Conservation (phyloP, 2,113 vertebrate species). For the Tetraodon nigroviridis region DNA sequence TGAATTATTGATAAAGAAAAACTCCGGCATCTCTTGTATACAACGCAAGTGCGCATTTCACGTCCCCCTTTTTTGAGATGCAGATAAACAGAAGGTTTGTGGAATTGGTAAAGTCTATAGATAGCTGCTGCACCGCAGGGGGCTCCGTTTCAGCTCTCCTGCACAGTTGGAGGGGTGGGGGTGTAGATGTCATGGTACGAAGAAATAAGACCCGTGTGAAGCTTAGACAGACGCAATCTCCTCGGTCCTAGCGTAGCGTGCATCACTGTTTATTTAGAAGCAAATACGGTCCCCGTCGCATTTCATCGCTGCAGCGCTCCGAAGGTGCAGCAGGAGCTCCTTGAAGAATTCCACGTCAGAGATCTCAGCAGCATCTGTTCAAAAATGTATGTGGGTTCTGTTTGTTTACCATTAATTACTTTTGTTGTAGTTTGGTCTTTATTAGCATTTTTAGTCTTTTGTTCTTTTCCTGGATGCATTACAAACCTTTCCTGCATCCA, state of each 20-base stretch:
- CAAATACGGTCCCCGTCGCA: slow-evolving; percentile 35
- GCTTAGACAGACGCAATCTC: slow-evolving; percentile 51
- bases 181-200: slow-evolving; percentile 43
- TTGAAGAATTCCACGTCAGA: no score
- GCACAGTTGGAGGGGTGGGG: slow-evolving; percentile 26
- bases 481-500: no score
- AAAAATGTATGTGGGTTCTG: no score
- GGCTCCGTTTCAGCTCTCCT: slow-evolving; percentile 33
- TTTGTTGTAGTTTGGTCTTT: no score
- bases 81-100: background rate
- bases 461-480: no score
- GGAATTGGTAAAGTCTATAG: slow-evolving; percentile 46
- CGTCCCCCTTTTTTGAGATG: no score
- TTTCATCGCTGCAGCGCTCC: slow-evolving; percentile 42
- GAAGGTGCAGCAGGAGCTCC: slow-evolving; percentile 3
- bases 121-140: slow-evolving; percentile 30
- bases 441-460: no score
- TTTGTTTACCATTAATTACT: no score
- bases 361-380: no score
- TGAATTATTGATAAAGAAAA: no score
- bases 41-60: no score
- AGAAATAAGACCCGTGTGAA: slow-evolving; percentile 40
- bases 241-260: slow-evolving; percentile 25
- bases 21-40: no score
- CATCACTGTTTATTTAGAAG: slow-evolving; percentile 35